Evolutionary conservation across 1,140 invertebrate species (phyloP), one percentile per base, ranked within the genome.

Genomic region (Ips typographus): DNA sequence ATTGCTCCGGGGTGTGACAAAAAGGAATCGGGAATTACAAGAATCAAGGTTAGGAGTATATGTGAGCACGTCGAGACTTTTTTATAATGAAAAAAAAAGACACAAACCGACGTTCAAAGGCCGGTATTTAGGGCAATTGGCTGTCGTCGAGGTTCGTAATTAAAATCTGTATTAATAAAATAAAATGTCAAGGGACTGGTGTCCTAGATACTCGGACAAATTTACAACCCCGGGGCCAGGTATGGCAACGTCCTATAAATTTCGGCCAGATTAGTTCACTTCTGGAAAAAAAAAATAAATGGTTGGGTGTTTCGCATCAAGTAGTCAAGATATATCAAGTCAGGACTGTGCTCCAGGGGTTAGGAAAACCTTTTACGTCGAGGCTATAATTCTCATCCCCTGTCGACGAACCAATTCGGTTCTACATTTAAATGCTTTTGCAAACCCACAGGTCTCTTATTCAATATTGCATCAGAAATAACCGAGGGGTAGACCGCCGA

Each of bases 1-100:
- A 61, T 61, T 6, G 59, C 59, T 37, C 41, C 36, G 43, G 59
- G 59, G 43, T 61, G 59, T 61, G 22, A 61, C 59, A 4, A 44
- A 49, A 61, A 47, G 38, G 38, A 37, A 22, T 22, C 53, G 37
- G 37, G 37, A 55, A 55, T n/a, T 47, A 47, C 44, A 47, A n/a
- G 44, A 47, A 4, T 47, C 4, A n/a, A 47, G 22, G 22, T 22
- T 22, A 22, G 22, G 22, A 22, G 22, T 22, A 22, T 22, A 4
- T 47, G 4, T 47, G 44, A 47, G 4, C 44, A 5, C 44, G n/a
- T 47, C 44, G 4, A 4, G n/a, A 47, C n/a, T 47, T 47, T 5
- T 5, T 47, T 47, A n/a, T 47, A 47, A 47, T 47, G 44, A 47
- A 5, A 47, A 47, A 5, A 47, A 47, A 4, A 47, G 44, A 47